Evolutionary conservation across 2,797 vertebrate genomes (phyloP).

Genomic region (Adrianichthys oophorus): DNA sequence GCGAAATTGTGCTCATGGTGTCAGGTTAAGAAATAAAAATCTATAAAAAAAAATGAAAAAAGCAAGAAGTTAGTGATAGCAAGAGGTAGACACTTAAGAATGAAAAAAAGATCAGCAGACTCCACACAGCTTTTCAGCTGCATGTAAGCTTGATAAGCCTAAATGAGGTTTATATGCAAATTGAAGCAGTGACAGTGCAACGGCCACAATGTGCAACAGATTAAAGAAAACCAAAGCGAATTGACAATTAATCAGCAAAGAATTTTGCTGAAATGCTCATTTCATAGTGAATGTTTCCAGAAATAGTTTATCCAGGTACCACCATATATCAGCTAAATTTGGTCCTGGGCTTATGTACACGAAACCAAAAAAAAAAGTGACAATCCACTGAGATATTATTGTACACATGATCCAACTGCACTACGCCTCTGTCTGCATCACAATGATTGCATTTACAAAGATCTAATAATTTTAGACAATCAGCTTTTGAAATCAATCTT

Average conservation of each 20-base stretch:
- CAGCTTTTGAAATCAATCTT: too few relatives aligned
- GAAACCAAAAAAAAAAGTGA: too few relatives aligned
- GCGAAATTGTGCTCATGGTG: constrained; percentile 91
- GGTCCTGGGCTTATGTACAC: too few relatives aligned
- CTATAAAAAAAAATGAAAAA: constrained; percentile 53
- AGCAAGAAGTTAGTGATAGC: constrained; percentile 30
- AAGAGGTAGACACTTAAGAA: background rate
- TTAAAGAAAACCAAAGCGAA: constrained; percentile 44
- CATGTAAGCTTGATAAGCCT: constrained; percentile 21
- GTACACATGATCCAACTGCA: too few relatives aligned
- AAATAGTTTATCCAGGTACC: background rate
- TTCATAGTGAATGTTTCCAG: constrained; percentile 1
- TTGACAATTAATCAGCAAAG: constrained; percentile 14
- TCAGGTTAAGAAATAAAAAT: constrained; percentile 60
- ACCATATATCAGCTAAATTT: too few relatives aligned
- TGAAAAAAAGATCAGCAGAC: constrained; percentile 1
- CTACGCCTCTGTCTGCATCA: too few relatives aligned
- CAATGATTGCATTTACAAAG: too few relatives aligned
- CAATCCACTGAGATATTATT: too few relatives aligned
- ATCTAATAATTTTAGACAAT: too few relatives aligned
- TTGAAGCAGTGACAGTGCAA: constrained; percentile 26
- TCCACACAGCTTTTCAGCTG: constrained; percentile 24
- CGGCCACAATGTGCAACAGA: constrained; percentile 24
- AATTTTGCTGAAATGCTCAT: constrained; percentile 16
- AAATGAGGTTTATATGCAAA: constrained; percentile 54